These are phyloP conservation scores for Siniperca chuatsi DNA, from an alignment of 2,113 vertebrate genomes.

Conservation along the genomic window DNA sequence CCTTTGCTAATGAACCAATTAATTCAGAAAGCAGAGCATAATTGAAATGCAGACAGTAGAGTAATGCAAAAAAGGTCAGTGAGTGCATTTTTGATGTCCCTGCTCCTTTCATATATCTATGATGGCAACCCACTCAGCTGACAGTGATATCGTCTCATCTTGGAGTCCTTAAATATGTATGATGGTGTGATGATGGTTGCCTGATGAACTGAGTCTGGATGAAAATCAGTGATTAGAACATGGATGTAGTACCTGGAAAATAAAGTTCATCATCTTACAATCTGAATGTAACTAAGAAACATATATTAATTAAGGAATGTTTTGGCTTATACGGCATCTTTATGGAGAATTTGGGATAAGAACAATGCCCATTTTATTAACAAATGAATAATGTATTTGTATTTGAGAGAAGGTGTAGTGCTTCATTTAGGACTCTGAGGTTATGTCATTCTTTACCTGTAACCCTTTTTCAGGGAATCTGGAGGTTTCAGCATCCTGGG, in stretches of 20 bases:
- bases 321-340: not conserved
- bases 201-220: conserved; percentile 33
- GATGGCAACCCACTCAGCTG: conserved; percentile 31
- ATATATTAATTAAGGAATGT: not conserved
- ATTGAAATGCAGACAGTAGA: conserved; percentile 64
- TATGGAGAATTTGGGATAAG: not conserved
- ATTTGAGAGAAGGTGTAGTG: not conserved
- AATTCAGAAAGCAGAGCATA: conserved; percentile 68
- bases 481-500: not conserved
- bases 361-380: not conserved
- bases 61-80: conserved; percentile 58
- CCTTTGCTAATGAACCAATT: conserved; percentile 72
- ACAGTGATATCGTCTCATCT: conserved; percentile 44
- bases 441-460: not conserved
- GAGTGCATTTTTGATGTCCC: conserved; percentile 59
- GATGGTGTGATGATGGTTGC: conserved; percentile 36
- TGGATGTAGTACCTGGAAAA: not conserved
- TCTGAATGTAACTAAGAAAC: not conserved
- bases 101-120: conserved; percentile 39
- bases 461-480: not conserved
- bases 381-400: not conserved
- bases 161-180: conserved; percentile 71
- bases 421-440: not conserved
- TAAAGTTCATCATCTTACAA: not conserved
- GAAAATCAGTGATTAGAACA: conserved; percentile 24